Evolutionary conservation across 2,888 invertebrate species (phyloP).

Genomic region (Leucophora obtusa): DNA sequence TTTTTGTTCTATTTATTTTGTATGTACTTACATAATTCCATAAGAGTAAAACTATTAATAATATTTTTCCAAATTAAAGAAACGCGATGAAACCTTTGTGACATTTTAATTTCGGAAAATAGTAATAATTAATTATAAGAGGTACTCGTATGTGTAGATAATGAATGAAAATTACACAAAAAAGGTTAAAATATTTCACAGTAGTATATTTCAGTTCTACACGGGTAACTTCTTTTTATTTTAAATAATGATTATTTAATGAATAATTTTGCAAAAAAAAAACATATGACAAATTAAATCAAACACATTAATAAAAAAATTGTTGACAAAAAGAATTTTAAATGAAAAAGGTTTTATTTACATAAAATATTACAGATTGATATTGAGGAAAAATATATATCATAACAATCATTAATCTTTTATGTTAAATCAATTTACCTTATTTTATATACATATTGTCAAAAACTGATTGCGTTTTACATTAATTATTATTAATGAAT

Average conservation of each 20-base stretch:
- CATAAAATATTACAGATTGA: constrained; percentile 27
- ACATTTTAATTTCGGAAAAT: background rate
- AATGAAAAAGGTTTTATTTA: constrained; percentile 29
- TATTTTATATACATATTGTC: constrained; percentile 7
- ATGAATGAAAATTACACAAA: background rate
- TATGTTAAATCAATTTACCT: background rate
- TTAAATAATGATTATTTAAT: constrained; percentile 12
- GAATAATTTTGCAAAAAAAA: constrained; percentile 6
- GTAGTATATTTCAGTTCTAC: background rate
- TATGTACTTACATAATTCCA: no score
- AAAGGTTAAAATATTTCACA: background rate
- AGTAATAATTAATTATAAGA: constrained; percentile 31
- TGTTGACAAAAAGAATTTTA: constrained; percentile 5
- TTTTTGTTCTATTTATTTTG: no score
- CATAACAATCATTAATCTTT: constrained; percentile 56
- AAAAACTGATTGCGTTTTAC: constrained; percentile 51
- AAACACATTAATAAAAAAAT: background rate
- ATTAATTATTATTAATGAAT: constrained; percentile 61
- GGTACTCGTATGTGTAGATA: background rate
- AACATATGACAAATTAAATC: constrained; percentile 23
- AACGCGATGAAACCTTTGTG: constrained; percentile 10
- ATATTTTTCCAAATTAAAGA: background rate
- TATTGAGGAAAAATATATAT: background rate
- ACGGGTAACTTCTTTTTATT: background rate
- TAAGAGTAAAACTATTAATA: background rate